Evolutionary conservation across 1,140 invertebrate species (phyloP).

Genomic region (Belonocnema kinseyi): DNA sequence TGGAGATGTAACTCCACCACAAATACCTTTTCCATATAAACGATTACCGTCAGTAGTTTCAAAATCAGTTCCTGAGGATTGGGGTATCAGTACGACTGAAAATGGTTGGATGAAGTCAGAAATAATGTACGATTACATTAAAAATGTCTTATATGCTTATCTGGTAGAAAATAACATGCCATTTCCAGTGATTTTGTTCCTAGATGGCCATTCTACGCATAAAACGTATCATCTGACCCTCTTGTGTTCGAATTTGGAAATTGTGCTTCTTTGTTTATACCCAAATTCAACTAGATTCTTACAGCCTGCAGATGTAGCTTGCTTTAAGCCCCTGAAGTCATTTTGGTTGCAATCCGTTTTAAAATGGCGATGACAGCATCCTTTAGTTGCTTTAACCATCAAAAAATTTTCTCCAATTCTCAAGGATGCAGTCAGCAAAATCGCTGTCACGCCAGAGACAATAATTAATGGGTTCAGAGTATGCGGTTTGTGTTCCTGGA

Average conservation of each 20-base stretch:
- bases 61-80: too few species aligned
- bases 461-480: too few species aligned
- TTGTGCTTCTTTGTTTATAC: too few species aligned
- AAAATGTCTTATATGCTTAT: too few species aligned
- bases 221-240: background rate
- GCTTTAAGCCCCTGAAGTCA: background rate
- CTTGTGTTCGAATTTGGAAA: too few species aligned
- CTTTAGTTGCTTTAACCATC: background rate
- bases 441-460: too few species aligned
- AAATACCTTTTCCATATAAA: background rate
- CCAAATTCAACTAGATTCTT: background rate
- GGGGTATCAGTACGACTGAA: too few species aligned
- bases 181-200: background rate
- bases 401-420: background rate
- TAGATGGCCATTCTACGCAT: background rate
- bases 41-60: slow-evolving; percentile 15
- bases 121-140: too few species aligned
- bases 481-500: background rate
- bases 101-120: too few species aligned
- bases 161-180: background rate
- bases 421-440: too few species aligned
- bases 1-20: too few species aligned
- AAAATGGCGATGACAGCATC: background rate
- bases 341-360: background rate
- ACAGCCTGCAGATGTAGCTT: background rate